Evolutionary conservation across 92 coral and sea anemone species (phyloP).

Genomic region (Epizoanthus stellaris): DNA sequence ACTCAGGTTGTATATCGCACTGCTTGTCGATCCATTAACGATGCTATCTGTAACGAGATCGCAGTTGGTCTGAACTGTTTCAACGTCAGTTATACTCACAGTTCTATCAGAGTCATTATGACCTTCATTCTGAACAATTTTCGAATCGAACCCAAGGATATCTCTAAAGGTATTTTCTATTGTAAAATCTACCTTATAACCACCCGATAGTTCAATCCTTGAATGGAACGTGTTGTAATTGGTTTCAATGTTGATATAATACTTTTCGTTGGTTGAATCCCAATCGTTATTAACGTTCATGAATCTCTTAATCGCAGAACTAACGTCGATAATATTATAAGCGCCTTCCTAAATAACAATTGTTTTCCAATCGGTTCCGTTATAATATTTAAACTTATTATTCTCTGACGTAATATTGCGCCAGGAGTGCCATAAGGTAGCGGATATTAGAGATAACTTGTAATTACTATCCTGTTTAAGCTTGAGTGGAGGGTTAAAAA

Average conservation of each 20-base stretch:
- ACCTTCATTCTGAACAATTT: constrained; percentile 20
- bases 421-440: no score
- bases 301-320: no score
- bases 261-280: neutral
- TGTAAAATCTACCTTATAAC: no score
- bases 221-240: constrained; percentile 15
- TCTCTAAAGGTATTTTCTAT: neutral
- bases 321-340: no score
- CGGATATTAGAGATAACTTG: no score
- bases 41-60: neutral
- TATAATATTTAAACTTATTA: no score
- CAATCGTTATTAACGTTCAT: neutral
- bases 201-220: no score
- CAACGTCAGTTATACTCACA: constrained; percentile 29
- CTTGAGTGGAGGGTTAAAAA: no score
- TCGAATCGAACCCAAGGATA: constrained; percentile 23
- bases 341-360: no score
- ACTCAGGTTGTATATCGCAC: neutral
- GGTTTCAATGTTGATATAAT: neutral
- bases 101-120: neutral
- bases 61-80: neutral
- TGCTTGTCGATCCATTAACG: neutral
- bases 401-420: no score
- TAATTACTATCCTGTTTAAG: no score
- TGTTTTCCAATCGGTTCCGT: no score